Evolutionary conservation across 2,888 invertebrate species (phyloP).

Genomic region (Idaea dimidiata): DNA sequence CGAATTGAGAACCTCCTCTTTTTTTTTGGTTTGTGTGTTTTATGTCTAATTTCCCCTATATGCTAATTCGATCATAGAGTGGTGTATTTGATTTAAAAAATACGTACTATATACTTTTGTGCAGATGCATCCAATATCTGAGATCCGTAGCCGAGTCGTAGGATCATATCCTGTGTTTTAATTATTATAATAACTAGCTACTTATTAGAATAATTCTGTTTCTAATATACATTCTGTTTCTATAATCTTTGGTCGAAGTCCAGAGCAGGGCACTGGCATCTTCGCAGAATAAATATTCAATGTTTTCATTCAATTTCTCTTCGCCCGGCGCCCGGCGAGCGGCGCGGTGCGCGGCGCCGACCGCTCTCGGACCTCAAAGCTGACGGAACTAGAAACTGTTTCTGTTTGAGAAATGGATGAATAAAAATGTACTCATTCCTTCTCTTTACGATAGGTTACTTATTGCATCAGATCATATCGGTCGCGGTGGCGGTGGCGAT

Average conservation of each 20-base stretch:
- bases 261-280: slow-evolving; percentile 49
- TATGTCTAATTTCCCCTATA: no score
- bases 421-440: slow-evolving; percentile 23
- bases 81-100: no score
- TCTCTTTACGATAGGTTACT: slow-evolving; percentile 15
- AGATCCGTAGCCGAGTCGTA: neutral
- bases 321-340: slow-evolving; percentile 28
- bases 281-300: slow-evolving; percentile 74
- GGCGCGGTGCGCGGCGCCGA: slow-evolving; percentile 19
- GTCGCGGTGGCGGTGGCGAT: neutral
- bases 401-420: slow-evolving; percentile 26
- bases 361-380: slow-evolving; percentile 28
- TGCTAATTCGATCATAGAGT: no score
- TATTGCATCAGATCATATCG: neutral
- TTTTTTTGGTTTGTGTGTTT: neutral
- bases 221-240: neutral
- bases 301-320: slow-evolving; percentile 75
- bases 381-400: slow-evolving; percentile 45
- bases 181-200: no score
- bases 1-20: slow-evolving; percentile 13
- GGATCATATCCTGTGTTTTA: neutral
- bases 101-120: no score
- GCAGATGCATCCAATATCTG: slow-evolving; percentile 1
- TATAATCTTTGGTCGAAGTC: slow-evolving; percentile 28
- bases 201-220: neutral